Base-by-base conservation (phyloP, 1,140 invertebrate genomes). In the Teleogryllus occipitalis region DNA sequence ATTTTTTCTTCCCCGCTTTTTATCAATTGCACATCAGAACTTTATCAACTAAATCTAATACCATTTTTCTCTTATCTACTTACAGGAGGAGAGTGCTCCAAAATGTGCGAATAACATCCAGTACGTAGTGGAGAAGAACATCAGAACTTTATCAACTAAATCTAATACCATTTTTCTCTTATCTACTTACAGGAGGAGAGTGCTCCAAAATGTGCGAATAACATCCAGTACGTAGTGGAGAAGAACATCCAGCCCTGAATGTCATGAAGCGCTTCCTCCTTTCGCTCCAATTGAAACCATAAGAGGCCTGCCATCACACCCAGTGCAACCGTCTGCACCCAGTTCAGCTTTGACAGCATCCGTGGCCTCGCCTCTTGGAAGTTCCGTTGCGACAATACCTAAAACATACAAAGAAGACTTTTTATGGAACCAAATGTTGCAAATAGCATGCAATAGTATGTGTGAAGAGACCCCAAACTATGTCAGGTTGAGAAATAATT, bases 201-300 rank as follows among this genome's bases (percentile, higher is more conserved):
- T 79, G 94, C 93, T 82, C 93, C 93, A 84, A 96, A 95, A 80
- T 95, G 89, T 18, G 94, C 92, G 85, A 95, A 95, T 47, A 96
- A 87, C 92, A 95, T 95, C 94, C 94, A 96, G 83, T 95, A 95
- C 46, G 92, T 94, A 46, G 93, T 93, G 27, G 93, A 93, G 87
- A 95, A 95, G 84, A 95, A 95, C 91, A 95, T 94, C 93, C 93
- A 95, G 74, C 94, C 94, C 87, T 94, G 92, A 48, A 95, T 91
- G 85, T 96, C 94, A 80, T 92, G 90, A 47, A 96, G 87, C 8
- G 91, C 90, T 81, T 92, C 90, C 85, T 96, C 95, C 8, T 88
- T 91, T 47, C 93, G 86, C 6, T 93, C 91, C 82, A 95, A 85
- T 83, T 94, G 91, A 82, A 94, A 93, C 94, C 94, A 96, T 15